These are phyloP conservation scores for Apus apus DNA, from an alignment of 2,113 vertebrate species.

Conservation along the genomic window DNA sequence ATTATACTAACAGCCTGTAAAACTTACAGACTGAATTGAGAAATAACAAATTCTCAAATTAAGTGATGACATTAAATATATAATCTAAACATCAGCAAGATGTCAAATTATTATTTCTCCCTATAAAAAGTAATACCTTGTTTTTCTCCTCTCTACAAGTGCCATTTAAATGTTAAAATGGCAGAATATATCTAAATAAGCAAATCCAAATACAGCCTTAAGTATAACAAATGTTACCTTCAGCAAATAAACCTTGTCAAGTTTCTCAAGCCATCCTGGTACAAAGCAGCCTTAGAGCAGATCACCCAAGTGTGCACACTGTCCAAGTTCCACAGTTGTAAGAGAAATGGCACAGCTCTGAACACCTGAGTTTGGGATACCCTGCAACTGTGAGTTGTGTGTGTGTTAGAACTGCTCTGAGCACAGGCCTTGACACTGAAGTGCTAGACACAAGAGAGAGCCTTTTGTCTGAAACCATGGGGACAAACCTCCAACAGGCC, in stretches of 20 bases:
- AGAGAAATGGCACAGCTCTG: neutral
- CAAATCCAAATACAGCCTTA: neutral
- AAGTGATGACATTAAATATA: neutral
- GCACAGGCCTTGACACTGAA: neutral
- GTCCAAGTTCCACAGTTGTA: neutral
- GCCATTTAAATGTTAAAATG: neutral
- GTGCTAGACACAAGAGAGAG: accelerated
- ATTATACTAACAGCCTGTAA: neutral
- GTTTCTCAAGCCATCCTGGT: neutral
- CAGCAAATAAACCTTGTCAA: neutral
- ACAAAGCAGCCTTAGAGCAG: neutral
- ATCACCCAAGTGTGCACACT: neutral
- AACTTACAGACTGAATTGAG: neutral
- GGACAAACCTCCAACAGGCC: neutral
- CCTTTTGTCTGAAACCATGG: neutral
- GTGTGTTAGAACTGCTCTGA: too few species aligned
- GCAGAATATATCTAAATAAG: neutral
- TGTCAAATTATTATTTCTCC: neutral
- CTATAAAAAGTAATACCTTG: neutral
- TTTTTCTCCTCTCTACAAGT: neutral
- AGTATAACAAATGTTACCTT: neutral
- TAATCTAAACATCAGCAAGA: neutral
- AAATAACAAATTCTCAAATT: neutral
- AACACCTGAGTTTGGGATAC: neutral
- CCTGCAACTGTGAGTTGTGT: neutral